These are phyloP conservation scores for Stichodactyla mertensii DNA, from an alignment of 64 coral and sea anemone species.

Conservation along the genomic window DNA sequence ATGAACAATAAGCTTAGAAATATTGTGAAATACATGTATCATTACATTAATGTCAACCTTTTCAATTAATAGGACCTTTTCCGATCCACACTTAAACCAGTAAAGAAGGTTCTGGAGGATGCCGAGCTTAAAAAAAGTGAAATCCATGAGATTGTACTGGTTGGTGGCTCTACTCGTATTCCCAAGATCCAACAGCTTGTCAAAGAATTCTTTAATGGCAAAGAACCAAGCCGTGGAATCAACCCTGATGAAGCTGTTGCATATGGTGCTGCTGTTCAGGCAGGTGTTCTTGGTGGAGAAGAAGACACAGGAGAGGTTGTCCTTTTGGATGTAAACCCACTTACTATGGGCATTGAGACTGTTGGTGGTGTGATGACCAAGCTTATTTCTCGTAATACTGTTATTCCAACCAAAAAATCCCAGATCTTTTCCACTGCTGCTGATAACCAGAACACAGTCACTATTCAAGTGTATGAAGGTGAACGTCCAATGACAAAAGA, in stretches of 20 bases:
- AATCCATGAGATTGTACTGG: slow-evolving; percentile 97
- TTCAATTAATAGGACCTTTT: slow-evolving; percentile 66
- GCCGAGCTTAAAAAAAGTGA: slow-evolving; percentile 77
- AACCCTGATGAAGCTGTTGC: slow-evolving; percentile 99
- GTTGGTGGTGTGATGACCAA: slow-evolving; percentile 99
- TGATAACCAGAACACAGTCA: slow-evolving; percentile 98
- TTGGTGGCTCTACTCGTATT: slow-evolving; percentile 98
- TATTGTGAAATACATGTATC: no score
- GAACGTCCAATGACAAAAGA: slow-evolving; percentile 98
- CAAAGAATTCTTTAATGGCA: slow-evolving; percentile 81
- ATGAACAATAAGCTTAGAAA: no score
- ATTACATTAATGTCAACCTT: neutral
- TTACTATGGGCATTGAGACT: slow-evolving; percentile 96
- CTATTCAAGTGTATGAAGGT: slow-evolving; percentile 98
- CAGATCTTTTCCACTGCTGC: slow-evolving; percentile 99
- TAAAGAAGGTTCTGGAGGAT: slow-evolving; percentile 82
- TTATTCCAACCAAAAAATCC: slow-evolving; percentile 97
- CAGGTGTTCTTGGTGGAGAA: slow-evolving; percentile 93
- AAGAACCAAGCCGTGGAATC: slow-evolving; percentile 97
- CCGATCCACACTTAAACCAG: slow-evolving; percentile 87
- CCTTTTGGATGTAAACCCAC: slow-evolving; percentile 91
- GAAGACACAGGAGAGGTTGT: slow-evolving; percentile 98
- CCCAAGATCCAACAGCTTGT: slow-evolving; percentile 94
- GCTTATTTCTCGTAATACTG: slow-evolving; percentile 86
- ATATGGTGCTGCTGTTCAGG: slow-evolving; percentile 96